phyloP scores from a whole-genome alignment of 1,140 invertebrate genomes.

The Zaprionus vittiger region DNA sequence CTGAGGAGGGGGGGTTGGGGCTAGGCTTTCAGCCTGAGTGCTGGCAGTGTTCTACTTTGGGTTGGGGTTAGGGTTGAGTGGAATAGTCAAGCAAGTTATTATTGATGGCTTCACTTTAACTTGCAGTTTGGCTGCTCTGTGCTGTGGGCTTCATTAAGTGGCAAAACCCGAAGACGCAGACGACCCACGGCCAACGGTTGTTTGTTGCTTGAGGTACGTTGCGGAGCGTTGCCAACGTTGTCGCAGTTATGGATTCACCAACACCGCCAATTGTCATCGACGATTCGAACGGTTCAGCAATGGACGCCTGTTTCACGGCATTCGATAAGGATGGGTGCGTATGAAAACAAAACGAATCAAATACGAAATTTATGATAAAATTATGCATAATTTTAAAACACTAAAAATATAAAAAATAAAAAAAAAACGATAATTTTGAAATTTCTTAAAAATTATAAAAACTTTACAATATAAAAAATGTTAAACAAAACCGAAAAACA shows the following conservation, averaged over 20 bases:
- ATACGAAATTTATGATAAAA: not conserved
- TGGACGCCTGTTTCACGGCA: constrained; percentile 94
- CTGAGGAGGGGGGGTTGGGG: constrained; percentile 1
- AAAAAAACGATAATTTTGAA: not conserved
- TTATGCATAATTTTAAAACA: not conserved
- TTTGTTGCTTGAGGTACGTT: constrained; percentile 50
- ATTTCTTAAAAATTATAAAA: not conserved
- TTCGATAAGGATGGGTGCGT: constrained; percentile 93
- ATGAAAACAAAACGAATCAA: not conserved
- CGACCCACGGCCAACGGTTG: constrained; percentile 21
- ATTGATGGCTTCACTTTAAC: constrained; percentile 80
- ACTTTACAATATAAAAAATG: not conserved
- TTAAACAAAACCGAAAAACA: not conserved
- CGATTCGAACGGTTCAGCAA: constrained; percentile 86
- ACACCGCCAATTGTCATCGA: constrained; percentile 84
- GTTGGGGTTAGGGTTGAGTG: too few relatives aligned
- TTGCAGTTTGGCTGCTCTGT: constrained; percentile 59
- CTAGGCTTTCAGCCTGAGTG: constrained; percentile 19
- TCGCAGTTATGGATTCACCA: constrained; percentile 83
- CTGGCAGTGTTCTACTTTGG: constrained; percentile 32
- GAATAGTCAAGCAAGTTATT: constrained; percentile 52
- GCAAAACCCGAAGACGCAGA: constrained; percentile 24
- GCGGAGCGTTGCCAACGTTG: constrained; percentile 63
- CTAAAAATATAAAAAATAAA: not conserved
- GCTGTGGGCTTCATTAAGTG: constrained; percentile 67